Conservation (phyloP, 2,797 vertebrate species). For the Amniataba percoides region DNA sequence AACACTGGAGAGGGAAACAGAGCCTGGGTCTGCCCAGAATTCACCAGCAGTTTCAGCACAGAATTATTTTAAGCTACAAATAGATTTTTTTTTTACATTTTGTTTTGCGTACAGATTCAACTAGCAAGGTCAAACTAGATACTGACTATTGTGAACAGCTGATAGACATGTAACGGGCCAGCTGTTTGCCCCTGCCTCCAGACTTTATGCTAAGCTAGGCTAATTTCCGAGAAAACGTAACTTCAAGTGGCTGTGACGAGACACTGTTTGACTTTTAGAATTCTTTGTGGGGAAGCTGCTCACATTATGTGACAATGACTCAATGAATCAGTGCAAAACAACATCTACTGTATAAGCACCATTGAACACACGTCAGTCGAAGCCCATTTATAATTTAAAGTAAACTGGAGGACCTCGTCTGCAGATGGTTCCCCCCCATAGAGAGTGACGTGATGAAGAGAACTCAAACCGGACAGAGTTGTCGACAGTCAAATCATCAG, state of each 20-base stretch:
- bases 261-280: not conserved
- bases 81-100: not conserved
- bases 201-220: not conserved
- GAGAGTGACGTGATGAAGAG: not conserved
- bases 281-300: not conserved
- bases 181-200: not conserved
- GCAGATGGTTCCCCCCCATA: not conserved
- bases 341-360: constrained; percentile 28
- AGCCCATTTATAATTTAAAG: not conserved
- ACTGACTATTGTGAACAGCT: not conserved
- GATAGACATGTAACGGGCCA: too few relatives aligned
- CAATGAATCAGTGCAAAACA: constrained; percentile 14
- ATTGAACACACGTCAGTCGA: constrained; percentile 7
- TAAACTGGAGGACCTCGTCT: constrained; percentile 2
- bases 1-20: too few relatives aligned
- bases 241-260: not conserved
- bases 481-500: constrained; percentile 6
- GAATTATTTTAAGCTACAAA: not conserved
- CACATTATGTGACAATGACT: not conserved
- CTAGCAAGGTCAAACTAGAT: not conserved
- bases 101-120: not conserved
- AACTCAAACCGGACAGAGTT: constrained; percentile 29
- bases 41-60: not conserved
- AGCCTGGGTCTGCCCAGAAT: too few relatives aligned
- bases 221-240: not conserved